Percentiles rank a stretch among this genome's conserved stretches.
Evolutionary conservation across 2,113 vertebrate genomes (phyloP).

Genomic region (Mugil cephalus): DNA sequence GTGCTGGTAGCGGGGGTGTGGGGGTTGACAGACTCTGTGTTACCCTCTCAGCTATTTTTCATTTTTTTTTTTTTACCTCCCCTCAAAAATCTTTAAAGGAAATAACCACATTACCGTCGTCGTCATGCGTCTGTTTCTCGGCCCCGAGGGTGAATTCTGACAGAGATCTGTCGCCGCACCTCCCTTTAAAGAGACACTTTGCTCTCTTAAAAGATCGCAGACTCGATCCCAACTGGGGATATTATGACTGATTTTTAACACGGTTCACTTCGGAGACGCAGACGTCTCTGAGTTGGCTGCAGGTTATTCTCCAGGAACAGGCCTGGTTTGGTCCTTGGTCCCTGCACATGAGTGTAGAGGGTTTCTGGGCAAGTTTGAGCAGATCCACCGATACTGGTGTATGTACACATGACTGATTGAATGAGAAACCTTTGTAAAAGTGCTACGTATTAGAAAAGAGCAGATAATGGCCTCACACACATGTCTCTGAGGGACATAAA

Average conservation of each 20-base stretch:
- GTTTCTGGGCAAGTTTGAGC: too few species aligned
- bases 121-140: slow-evolving; percentile 49
- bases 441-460: too few species aligned
- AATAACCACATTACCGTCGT: slow-evolving; percentile 41
- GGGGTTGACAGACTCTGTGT: slow-evolving; percentile 49
- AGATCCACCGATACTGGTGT: too few species aligned
- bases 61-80: slow-evolving; percentile 36
- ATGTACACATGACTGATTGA: too few species aligned
- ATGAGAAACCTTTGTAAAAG: too few species aligned
- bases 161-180: slow-evolving; percentile 26
- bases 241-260: slow-evolving; percentile 31
- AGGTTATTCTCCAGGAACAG: too few species aligned
- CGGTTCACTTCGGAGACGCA: slow-evolving; percentile 28
- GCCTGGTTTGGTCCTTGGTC: too few species aligned
- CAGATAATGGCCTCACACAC: too few species aligned
- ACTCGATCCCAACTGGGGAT: slow-evolving; percentile 15
- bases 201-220: slow-evolving; percentile 35
- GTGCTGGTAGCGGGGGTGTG: not conserved
- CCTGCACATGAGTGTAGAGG: too few species aligned
- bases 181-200: slow-evolving; percentile 46
- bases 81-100: slow-evolving; percentile 60
- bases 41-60: slow-evolving; percentile 55
- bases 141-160: slow-evolving; percentile 42
- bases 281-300: not conserved
- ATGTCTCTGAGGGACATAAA: too few species aligned